Conservation (phyloP, 1,140 invertebrate genomes). For the Harlomillsia oculata region DNA sequence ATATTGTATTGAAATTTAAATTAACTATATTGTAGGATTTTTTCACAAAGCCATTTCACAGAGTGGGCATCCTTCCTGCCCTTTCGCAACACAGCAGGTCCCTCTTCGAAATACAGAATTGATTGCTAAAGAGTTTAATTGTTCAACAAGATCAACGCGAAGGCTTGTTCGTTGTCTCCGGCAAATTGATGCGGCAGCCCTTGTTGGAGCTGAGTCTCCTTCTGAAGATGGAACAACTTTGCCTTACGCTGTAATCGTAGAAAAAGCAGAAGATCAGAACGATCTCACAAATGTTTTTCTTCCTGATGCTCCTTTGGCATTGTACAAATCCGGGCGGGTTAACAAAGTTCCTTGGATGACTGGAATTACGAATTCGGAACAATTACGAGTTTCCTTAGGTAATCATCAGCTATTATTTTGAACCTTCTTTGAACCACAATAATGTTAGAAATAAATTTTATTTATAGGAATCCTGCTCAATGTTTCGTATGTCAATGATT, state of each 20-base stretch:
- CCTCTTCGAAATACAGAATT: not conserved
- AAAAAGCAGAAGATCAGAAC: not conserved
- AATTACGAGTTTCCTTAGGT: not conserved
- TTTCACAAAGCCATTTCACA: not conserved
- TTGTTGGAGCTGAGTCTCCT: not conserved
- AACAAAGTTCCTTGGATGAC: not conserved
- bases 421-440: too few relatives aligned
- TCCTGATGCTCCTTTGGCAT: not conserved
- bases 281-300: conserved; percentile 4
- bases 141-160: not conserved
- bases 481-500: too few relatives aligned
- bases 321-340: not conserved
- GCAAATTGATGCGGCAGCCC: not conserved
- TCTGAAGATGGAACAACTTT: not conserved
- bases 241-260: not conserved
- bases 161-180: not conserved
- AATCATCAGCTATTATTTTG: not conserved
- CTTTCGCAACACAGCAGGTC: not conserved
- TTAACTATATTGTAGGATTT: not conserved
- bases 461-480: too few relatives aligned
- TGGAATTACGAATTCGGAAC: not conserved
- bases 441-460: too few relatives aligned
- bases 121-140: not conserved
- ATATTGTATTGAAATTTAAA: not conserved
- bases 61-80: not conserved